Percentiles rank a stretch among this genome's conserved stretches.
Evolutionary conservation across 2,888 invertebrate genomes (phyloP).

Genomic region (Eustalomyia histrio): DNA sequence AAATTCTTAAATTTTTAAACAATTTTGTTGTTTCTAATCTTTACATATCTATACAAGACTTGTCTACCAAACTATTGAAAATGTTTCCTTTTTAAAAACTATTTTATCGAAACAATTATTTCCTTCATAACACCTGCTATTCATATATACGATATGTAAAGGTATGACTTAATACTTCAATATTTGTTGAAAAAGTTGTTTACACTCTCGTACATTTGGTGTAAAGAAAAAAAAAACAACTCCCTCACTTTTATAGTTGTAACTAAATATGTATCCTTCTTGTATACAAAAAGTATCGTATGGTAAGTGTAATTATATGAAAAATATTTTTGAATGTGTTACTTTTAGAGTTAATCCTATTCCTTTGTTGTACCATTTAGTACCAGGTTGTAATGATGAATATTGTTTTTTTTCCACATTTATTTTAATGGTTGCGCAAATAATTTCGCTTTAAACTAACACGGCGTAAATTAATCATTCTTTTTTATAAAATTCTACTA

Average conservation of each 20-base stretch:
- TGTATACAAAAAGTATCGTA: constrained; percentile 8
- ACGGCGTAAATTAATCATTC: constrained; percentile 59
- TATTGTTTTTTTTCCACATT: constrained; percentile 31
- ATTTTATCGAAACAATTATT: neutral
- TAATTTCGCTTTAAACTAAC: constrained; percentile 61
- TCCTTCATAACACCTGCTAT: constrained; percentile 52
- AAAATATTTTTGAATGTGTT: constrained; percentile 30
- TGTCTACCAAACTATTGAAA: constrained; percentile 35
- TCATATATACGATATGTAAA: neutral
- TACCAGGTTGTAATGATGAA: constrained; percentile 51
- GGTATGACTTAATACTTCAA: constrained; percentile 19
- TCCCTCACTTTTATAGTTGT: neutral
- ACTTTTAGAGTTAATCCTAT: constrained; percentile 39
- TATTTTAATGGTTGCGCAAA: constrained; percentile 66
- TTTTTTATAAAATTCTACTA: too few relatives aligned
- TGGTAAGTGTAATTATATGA: constrained; percentile 3
- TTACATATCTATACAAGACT: constrained; percentile 5
- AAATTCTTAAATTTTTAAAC: constrained; percentile 29
- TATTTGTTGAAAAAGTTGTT: constrained; percentile 25
- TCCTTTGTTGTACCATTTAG: constrained; percentile 60
- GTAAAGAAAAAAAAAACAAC: constrained; percentile 10
- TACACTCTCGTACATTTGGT: neutral
- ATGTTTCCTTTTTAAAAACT: constrained; percentile 29
- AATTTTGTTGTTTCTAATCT: neutral
- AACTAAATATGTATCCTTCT: neutral